Evolutionary conservation across 2,113 vertebrate genomes (phyloP).

Genomic region (Calidris pygmaea): DNA sequence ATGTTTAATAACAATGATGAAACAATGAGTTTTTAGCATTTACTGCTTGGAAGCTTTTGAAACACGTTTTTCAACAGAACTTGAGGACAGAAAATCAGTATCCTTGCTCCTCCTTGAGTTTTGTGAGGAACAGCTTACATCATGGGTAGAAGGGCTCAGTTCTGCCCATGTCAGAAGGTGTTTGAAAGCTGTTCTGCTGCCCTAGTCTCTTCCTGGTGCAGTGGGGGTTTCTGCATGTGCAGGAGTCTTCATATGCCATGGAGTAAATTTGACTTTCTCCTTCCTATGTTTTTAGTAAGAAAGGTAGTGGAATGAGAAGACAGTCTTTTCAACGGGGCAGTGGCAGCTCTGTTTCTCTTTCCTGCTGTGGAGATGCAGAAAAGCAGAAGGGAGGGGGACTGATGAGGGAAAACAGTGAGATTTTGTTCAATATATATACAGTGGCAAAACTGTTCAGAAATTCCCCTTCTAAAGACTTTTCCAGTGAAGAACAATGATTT

Average conservation of each 20-base stretch:
- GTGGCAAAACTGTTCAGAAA: not conserved
- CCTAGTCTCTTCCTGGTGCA: not conserved
- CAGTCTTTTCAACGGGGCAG: not conserved
- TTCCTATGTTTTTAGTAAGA: not conserved
- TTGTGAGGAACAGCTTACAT: not conserved
- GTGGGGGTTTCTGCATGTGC: not conserved
- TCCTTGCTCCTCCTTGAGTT: not conserved
- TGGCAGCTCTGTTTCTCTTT: not conserved
- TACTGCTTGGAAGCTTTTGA: not conserved
- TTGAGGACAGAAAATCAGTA: not conserved
- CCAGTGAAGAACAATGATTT: not conserved
- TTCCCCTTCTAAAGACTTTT: not conserved
- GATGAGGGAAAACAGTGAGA: not conserved
- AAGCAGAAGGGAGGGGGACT: not conserved
- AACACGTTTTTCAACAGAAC: not conserved
- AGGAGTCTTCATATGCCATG: not conserved
- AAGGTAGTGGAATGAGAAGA: fast-evolving
- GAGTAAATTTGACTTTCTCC: not conserved
- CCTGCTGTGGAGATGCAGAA: not conserved
- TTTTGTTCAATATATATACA: not conserved
- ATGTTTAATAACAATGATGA: not conserved
- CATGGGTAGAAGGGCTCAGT: fast-evolving
- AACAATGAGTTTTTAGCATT: not conserved
- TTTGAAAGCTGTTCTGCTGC: not conserved
- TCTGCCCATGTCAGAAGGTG: not conserved